These are phyloP conservation scores for Pan troglodytes DNA, from an alignment of 2,113 vertebrate genomes.

Conservation along the genomic window NHGRI_mPanTro3-v2.1_pri NC_072415.2:86327501-86328000, in stretches of 20 bases:
- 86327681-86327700: background rate
- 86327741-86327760: background rate
- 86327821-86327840: background rate
- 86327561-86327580: rapidly evolving
- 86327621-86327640: background rate
- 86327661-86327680: background rate
- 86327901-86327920: conserved; percentile 69
- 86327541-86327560: background rate
- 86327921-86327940: conserved; percentile 44
- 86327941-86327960: conserved; percentile 52
- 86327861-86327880: conserved; percentile 38
- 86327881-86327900: background rate
- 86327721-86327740: background rate
- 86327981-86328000: conserved; percentile 49
- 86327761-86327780: background rate
- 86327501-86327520: background rate
- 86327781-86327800: background rate
- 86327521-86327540: background rate
- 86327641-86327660: rapidly evolving
- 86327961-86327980: conserved; percentile 66
- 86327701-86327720: rapidly evolving
- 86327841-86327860: background rate
- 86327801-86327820: background rate
- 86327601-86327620: background rate
- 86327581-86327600: rapidly evolving